phyloP scores from a whole-genome alignment of 2,888 invertebrate species.

The Rutpela maculata region DNA sequence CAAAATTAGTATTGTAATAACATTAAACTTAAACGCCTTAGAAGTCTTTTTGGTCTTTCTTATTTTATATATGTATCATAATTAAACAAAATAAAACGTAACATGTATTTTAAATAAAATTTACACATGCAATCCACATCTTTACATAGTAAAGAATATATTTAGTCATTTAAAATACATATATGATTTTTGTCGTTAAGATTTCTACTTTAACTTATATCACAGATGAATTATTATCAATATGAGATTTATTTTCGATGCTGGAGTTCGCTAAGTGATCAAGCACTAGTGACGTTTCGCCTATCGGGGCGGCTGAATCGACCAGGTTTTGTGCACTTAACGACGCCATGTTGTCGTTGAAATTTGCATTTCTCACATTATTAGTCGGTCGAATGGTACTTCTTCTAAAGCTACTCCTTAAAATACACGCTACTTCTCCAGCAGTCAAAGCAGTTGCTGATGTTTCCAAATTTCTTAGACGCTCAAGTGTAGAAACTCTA shows the following conservation, averaged over 20 bases:
- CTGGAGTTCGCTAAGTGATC: constrained; percentile 64
- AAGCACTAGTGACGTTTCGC: constrained; percentile 71
- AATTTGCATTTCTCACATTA: constrained; percentile 58
- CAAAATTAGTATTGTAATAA: constrained; percentile 45
- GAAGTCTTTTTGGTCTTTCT: constrained; percentile 37
- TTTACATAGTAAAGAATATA: constrained; percentile 57
- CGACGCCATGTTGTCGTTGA: constrained; percentile 69
- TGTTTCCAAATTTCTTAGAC: constrained; percentile 63
- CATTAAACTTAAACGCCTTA: constrained; percentile 26
- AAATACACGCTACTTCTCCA: constrained; percentile 77
- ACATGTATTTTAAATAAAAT: constrained; percentile 40
- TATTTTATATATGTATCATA: constrained; percentile 8
- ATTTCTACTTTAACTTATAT: constrained; percentile 65
- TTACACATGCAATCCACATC: constrained; percentile 48
- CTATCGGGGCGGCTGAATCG: constrained; percentile 79
- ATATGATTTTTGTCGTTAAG: constrained; percentile 26
- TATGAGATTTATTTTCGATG: constrained; percentile 61
- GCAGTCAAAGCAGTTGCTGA: constrained; percentile 74
- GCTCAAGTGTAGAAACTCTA: constrained; percentile 64
- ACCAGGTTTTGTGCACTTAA: constrained; percentile 79
- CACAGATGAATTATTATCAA: constrained; percentile 70
- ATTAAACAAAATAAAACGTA: constrained; percentile 27
- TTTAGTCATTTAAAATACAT: constrained; percentile 40
- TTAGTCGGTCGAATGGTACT: constrained; percentile 65
- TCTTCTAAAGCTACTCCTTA: constrained; percentile 77